Conservation (phyloP, 2,797 vertebrate genomes). For the Halcyon badia region DNA sequence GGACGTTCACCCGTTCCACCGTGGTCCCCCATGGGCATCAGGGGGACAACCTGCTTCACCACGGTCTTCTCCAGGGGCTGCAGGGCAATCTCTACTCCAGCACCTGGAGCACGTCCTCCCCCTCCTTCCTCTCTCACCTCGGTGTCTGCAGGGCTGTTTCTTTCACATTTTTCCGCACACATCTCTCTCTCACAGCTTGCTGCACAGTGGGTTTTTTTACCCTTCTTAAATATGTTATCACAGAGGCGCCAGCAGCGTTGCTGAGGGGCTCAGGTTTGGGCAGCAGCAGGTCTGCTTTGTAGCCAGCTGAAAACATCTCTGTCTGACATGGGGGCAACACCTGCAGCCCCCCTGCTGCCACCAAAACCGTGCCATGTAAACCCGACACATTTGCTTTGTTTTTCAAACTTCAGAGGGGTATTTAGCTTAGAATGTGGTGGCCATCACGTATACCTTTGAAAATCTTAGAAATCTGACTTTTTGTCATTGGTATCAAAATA, state of each 20-base stretch:
- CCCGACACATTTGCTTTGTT: neutral
- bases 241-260: rapidly evolving
- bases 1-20: rapidly evolving
- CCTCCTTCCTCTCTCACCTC: neutral
- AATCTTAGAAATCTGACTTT: neutral
- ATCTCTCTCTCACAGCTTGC: neutral
- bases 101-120: neutral
- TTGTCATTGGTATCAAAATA: neutral
- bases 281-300: neutral
- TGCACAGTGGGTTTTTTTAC: neutral
- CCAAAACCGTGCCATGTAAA: neutral
- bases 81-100: neutral
- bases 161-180: rapidly evolving
- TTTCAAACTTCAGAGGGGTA: neutral
- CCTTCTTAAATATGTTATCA: neutral
- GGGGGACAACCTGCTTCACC: neutral
- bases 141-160: neutral
- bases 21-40: neutral
- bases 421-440: neutral
- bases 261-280: neutral
- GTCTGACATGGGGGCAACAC: neutral
- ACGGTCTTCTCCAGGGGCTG: neutral
- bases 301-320: neutral
- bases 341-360: neutral
- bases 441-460: neutral